phyloP scores from a whole-genome alignment of 2,888 invertebrate species.

The Actias luna region DNA sequence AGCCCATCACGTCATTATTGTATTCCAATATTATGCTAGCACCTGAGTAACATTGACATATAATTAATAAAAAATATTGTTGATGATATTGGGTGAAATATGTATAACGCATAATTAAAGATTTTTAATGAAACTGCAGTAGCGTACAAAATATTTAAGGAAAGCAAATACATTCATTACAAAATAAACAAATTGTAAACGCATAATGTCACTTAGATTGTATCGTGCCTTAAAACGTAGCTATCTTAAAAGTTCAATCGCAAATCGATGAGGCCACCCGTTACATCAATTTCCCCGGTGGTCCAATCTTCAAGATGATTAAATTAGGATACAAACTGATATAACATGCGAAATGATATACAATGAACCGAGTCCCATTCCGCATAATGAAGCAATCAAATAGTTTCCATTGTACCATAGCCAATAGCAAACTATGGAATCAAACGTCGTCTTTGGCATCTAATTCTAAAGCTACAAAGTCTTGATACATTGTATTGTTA shows the following conservation, averaged over 20 bases:
- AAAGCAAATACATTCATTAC: not conserved
- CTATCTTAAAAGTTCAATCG: conserved; percentile 65
- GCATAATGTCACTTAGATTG: conserved; percentile 37
- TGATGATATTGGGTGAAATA: not conserved
- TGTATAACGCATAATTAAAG: not conserved
- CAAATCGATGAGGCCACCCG: conserved; percentile 64
- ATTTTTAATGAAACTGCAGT: not conserved
- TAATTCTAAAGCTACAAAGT: conserved; percentile 15
- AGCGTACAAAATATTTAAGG: not conserved
- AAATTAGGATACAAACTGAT: conserved; percentile 78
- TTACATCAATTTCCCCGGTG: conserved; percentile 67
- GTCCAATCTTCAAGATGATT: conserved; percentile 80
- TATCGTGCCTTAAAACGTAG: conserved; percentile 49
- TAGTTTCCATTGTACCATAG: conserved; percentile 65
- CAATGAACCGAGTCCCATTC: conserved; percentile 69
- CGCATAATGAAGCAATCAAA: conserved; percentile 80
- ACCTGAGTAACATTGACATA: not conserved
- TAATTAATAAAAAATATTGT: not conserved
- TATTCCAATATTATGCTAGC: not conserved
- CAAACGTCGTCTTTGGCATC: conserved; percentile 45
- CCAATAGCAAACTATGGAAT: conserved; percentile 39
- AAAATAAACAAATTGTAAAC: not conserved
- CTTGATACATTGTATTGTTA: not conserved
- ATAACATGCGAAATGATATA: conserved; percentile 80
- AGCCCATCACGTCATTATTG: not conserved